phyloP scores from a whole-genome alignment of 2,888 invertebrate genomes.

The Panzeria rudis region DNA sequence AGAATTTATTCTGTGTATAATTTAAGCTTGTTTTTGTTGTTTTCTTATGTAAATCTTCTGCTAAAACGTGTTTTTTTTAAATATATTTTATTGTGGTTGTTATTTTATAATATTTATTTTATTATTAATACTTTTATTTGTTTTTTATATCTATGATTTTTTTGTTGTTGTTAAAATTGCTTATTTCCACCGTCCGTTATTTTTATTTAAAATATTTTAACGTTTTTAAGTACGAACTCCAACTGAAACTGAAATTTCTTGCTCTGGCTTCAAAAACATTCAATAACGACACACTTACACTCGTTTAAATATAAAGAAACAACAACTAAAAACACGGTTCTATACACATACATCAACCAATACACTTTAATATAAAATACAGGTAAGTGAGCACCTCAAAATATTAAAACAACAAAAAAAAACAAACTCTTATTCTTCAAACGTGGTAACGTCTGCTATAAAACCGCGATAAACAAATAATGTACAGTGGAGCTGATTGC shows the following conservation, averaged over 20 bases:
- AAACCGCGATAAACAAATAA: conserved; percentile 48
- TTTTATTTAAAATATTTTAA: conserved; percentile 66
- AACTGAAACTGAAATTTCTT: conserved; percentile 72
- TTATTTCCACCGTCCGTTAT: conserved; percentile 59
- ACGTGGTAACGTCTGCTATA: conserved; percentile 65
- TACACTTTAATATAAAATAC: neutral
- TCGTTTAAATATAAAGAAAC: conserved; percentile 47
- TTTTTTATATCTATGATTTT: neutral
- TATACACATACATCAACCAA: conserved; percentile 25
- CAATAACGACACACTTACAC: conserved; percentile 39
- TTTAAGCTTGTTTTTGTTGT: conserved; percentile 25
- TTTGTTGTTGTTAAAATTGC: neutral
- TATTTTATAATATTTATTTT: conserved; percentile 35
- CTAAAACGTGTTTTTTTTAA: conserved; percentile 58
- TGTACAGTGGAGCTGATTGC: neutral
- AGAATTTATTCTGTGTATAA: conserved; percentile 32
- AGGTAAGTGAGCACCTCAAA: conserved; percentile 48
- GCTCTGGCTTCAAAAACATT: conserved; percentile 68
- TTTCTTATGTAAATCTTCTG: conserved; percentile 49
- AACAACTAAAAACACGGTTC: conserved; percentile 45
- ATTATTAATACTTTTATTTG: conserved; percentile 40
- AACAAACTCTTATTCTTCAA: conserved; percentile 51
- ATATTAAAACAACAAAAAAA: neutral
- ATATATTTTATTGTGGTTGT: conserved; percentile 32
- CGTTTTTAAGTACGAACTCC: conserved; percentile 72